Conservation (phyloP, 2,113 vertebrate genomes). For the Strix aluco region DNA sequence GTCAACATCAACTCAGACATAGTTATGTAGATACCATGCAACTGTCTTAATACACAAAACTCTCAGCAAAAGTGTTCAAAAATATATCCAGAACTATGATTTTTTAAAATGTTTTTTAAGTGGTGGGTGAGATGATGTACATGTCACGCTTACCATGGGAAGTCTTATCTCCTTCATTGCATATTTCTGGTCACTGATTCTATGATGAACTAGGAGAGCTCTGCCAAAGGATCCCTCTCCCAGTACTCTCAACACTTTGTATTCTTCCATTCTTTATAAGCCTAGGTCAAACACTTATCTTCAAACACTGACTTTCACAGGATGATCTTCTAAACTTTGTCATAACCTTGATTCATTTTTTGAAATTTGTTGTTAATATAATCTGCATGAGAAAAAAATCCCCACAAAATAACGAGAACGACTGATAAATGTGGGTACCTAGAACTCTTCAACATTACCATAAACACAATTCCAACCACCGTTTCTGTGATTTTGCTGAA, state of each 20-base stretch:
- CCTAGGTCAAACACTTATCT: neutral
- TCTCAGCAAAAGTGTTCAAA: neutral
- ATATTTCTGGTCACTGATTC: conserved; percentile 67
- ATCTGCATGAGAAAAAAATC: neutral
- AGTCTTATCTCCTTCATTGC: conserved; percentile 91
- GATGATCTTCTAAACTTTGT: neutral
- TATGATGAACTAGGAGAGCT: conserved; percentile 79
- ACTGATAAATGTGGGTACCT: neutral
- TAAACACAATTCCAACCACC: neutral
- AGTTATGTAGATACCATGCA: neutral
- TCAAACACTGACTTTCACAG: neutral
- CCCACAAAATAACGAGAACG: neutral
- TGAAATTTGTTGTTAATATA: neutral
- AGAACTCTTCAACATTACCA: neutral
- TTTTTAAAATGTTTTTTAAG: neutral
- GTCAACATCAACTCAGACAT: neutral
- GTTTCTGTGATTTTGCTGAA: neutral
- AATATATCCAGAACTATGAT: neutral
- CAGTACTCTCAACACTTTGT: conserved; percentile 76
- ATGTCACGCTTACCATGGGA: conserved; percentile 78
- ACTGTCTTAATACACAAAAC: neutral
- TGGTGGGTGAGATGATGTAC: neutral
- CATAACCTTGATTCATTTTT: neutral
- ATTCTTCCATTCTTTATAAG: conserved; percentile 80
- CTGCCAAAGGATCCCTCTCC: conserved; percentile 91